These are phyloP conservation scores for Tuta absoluta DNA, from an alignment of 2,888 invertebrate species.

Conservation along the genomic window DNA sequence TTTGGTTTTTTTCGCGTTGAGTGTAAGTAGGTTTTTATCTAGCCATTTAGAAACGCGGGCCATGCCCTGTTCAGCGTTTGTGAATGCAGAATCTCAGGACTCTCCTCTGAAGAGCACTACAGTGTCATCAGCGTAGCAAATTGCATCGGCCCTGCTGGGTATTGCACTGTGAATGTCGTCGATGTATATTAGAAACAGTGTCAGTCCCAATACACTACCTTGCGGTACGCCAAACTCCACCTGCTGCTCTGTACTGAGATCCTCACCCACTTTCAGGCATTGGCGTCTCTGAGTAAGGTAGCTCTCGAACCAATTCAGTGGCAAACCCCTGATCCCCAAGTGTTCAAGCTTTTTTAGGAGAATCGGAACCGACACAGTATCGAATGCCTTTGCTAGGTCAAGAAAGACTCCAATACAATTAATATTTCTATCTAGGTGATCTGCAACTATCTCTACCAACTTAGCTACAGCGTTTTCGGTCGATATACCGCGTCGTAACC, in stretches of 20 bases:
- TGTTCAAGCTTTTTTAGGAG: background rate
- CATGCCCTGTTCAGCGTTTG: background rate
- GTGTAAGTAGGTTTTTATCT: background rate
- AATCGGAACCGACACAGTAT: background rate
- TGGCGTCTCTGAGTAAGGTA: background rate
- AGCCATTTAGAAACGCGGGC: background rate
- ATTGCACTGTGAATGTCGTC: background rate
- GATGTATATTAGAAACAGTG: background rate
- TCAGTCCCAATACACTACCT: constrained; percentile 13
- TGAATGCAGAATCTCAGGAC: background rate
- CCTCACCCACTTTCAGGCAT: background rate
- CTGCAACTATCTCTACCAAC: background rate
- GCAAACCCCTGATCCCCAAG: background rate
- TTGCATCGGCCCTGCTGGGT: background rate
- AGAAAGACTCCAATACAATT: constrained; percentile 11
- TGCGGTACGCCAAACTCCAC: constrained; percentile 1
- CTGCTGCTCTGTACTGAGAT: background rate
- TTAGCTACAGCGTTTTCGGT: background rate
- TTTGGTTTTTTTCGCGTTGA: constrained; percentile 8
- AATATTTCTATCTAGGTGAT: background rate
- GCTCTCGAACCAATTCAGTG: constrained; percentile 4
- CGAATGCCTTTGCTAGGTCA: constrained; percentile 8
- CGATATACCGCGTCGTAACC: background rate
- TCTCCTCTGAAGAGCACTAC: background rate
- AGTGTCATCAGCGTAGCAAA: constrained; percentile 14